Percentiles rank a stretch among this genome's conserved stretches.
phyloP scores from a whole-genome alignment of 2,113 vertebrate genomes.

The Sinocyclocheilus rhinocerous region DNA sequence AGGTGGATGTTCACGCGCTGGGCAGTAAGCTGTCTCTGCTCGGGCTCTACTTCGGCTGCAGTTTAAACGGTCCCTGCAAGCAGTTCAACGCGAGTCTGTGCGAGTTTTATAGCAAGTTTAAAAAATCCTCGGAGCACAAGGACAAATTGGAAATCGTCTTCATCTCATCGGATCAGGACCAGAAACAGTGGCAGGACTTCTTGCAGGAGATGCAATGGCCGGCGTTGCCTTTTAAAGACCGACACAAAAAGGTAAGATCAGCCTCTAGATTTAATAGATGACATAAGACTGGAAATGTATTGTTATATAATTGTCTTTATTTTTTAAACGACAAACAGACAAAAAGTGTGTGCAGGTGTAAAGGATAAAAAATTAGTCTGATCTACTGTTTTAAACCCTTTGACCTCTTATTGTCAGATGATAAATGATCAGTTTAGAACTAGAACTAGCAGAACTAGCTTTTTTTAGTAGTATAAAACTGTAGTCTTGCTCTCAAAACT shows the following conservation, averaged over 20 bases:
- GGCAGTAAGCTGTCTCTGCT: constrained; percentile 81
- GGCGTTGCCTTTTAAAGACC: constrained; percentile 93
- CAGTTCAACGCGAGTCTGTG: constrained; percentile 90
- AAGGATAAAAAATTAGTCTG: not conserved
- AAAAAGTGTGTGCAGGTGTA: not conserved
- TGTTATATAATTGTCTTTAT: not conserved
- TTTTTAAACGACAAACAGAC: not conserved
- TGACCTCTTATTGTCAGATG: not conserved
- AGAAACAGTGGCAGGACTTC: constrained; percentile 95
- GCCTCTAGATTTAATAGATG: not conserved
- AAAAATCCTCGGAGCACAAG: constrained; percentile 78
- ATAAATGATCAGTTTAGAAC: not conserved
- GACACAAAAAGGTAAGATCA: constrained; percentile 92
- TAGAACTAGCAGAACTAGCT: not conserved
- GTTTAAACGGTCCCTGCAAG: constrained; percentile 88
- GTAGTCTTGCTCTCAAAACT: not conserved
- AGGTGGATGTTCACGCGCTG: constrained; percentile 87
- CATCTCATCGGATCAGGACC: constrained; percentile 95
- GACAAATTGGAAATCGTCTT: constrained; percentile 92
- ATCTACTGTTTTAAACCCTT: not conserved
- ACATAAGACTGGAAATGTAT: not conserved
- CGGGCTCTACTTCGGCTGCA: constrained; percentile 90
- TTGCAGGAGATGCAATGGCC: constrained; percentile 95
- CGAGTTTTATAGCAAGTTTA: constrained; percentile 92
- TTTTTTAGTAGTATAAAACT: not conserved